phyloP scores from a whole-genome alignment of 2,888 invertebrate species.

The Arctia plantaginis region DNA sequence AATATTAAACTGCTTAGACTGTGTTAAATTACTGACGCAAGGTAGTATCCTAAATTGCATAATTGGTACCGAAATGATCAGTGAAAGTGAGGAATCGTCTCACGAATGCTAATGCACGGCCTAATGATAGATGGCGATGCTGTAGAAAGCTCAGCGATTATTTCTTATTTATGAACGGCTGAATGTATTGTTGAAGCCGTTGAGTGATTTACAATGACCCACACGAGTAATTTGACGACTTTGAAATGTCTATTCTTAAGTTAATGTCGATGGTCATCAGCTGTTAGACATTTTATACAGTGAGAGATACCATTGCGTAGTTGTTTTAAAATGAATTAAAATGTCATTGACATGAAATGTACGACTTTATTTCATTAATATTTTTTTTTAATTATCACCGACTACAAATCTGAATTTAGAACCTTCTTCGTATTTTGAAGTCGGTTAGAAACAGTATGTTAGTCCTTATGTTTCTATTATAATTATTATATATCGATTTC shows the following conservation, averaged over 20 bases:
- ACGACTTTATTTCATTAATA: background rate
- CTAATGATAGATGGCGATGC: constrained; percentile 76
- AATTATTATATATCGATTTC: too few relatives aligned
- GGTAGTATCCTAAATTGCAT: constrained; percentile 68
- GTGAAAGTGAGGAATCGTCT: constrained; percentile 81
- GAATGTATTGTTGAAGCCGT: constrained; percentile 71
- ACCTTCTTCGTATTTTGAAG: too few relatives aligned
- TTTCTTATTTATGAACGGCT: constrained; percentile 73
- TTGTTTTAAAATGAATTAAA: background rate
- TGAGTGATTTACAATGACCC: constrained; percentile 74
- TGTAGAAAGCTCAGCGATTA: constrained; percentile 76
- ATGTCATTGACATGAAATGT: background rate
- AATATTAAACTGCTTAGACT: constrained; percentile 28
- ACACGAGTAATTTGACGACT: constrained; percentile 45
- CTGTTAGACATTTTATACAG: constrained; percentile 10
- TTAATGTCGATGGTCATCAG: constrained; percentile 22
- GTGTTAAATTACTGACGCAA: too few relatives aligned
- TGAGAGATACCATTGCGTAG: background rate
- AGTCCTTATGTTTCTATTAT: background rate
- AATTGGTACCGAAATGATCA: constrained; percentile 76
- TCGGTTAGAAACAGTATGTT: background rate
- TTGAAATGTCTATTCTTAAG: constrained; percentile 36
- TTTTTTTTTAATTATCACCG: too few relatives aligned
- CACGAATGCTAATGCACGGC: constrained; percentile 70
- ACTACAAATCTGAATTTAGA: too few relatives aligned